These are phyloP conservation scores for Manis crassicaudata DNA, from an alignment of 2,797 vertebrate genomes.

Conservation along the genomic window DNA sequence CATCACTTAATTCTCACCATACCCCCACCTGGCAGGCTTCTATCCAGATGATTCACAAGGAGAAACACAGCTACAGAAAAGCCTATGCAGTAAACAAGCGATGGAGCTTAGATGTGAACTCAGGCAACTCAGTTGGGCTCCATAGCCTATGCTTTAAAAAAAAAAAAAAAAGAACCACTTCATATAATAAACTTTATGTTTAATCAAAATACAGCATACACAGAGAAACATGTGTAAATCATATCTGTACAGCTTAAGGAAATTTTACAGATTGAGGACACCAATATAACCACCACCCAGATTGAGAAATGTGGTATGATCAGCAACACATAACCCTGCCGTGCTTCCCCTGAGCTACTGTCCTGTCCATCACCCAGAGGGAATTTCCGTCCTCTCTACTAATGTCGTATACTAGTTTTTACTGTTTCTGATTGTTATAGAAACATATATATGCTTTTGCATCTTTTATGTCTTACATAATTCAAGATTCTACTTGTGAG, in stretches of 20 bases:
- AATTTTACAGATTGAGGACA: not conserved
- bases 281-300: not conserved
- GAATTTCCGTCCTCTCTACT: not conserved
- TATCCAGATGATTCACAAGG: not conserved
- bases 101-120: not conserved
- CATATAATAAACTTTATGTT: not conserved
- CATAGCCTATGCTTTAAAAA: not conserved
- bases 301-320: not conserved
- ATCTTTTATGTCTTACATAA: not conserved
- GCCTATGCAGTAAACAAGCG: not conserved
- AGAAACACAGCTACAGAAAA: not conserved
- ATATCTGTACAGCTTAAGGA: not conserved
- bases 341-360: accelerated
- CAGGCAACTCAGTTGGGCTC: not conserved
- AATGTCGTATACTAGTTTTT: not conserved
- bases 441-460: not conserved
- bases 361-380: not conserved
- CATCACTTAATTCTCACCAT: not conserved
- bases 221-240: not conserved
- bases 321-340: not conserved
- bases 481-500: not conserved
- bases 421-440: not conserved
- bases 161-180: not conserved
- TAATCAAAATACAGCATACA: not conserved
- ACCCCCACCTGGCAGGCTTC: not conserved